Conservation (phyloP, 2,888 invertebrate genomes). For the Habroteleia sp. region DNA sequence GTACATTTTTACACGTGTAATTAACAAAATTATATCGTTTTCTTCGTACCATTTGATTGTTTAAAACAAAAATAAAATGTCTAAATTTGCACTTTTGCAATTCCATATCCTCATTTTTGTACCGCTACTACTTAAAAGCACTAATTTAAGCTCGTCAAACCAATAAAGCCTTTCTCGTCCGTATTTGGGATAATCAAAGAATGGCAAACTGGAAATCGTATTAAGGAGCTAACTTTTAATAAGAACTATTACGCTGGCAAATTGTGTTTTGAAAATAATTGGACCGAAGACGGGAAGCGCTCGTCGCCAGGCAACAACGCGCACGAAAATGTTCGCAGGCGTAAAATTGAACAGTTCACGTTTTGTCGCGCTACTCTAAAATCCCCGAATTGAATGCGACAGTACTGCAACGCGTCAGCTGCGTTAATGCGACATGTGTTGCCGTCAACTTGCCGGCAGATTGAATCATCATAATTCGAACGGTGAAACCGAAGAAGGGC, state of each 20-base stretch:
- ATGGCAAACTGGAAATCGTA: background rate
- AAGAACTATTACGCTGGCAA: slow-evolving; percentile 7
- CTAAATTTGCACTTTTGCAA: too few species aligned
- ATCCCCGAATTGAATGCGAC: slow-evolving; percentile 23
- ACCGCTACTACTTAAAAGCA: too few species aligned
- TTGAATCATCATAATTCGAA: slow-evolving; percentile 33
- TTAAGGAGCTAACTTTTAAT: background rate
- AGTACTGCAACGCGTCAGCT: slow-evolving; percentile 13
- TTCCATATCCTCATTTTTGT: too few species aligned
- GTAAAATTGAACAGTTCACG: slow-evolving; percentile 29
- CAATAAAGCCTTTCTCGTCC: too few species aligned
- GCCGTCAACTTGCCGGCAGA: slow-evolving; percentile 25
- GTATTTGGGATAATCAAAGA: background rate
- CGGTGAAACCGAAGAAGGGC: slow-evolving; percentile 19
- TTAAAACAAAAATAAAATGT: too few species aligned
- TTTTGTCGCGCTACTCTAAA: slow-evolving; percentile 14
- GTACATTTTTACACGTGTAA: too few species aligned
- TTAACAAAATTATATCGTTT: too few species aligned
- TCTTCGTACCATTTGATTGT: too few species aligned
- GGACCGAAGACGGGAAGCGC: slow-evolving; percentile 14
- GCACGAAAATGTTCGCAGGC: slow-evolving; percentile 16
- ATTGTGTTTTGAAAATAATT: slow-evolving; percentile 26
- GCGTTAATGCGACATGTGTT: slow-evolving; percentile 45
- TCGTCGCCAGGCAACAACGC: slow-evolving; percentile 21
- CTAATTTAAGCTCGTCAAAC: too few species aligned